Conservation (phyloP, 2,888 invertebrate species). For the Hypomecis punctinalis region DNA sequence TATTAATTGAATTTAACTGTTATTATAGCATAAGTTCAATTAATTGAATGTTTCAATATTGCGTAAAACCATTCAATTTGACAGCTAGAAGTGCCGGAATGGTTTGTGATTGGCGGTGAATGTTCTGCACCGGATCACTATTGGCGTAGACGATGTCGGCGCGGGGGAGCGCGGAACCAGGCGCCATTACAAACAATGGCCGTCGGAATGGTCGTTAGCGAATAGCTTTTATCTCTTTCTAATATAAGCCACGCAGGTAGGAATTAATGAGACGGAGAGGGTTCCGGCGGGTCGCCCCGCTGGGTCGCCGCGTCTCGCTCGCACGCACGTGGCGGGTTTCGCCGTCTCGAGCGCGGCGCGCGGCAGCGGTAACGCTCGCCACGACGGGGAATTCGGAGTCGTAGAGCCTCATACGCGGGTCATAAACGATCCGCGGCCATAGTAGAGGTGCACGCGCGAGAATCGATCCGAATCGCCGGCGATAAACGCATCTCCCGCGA, state of each 20-base stretch:
- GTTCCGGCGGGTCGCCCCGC: conserved; percentile 74
- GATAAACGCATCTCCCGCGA: conserved; percentile 84
- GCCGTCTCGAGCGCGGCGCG: conserved; percentile 81
- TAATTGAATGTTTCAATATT: conserved; percentile 62
- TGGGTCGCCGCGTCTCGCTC: conserved; percentile 65
- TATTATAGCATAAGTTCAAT: conserved; percentile 20
- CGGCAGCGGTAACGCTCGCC: conserved; percentile 84
- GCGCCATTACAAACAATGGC: conserved; percentile 84
- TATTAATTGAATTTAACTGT: neutral
- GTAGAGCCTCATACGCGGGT: conserved; percentile 94
- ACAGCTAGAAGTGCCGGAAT: conserved; percentile 84
- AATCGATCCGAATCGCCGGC: conserved; percentile 85
- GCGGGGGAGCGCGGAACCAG: conserved; percentile 76
- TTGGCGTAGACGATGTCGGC: conserved; percentile 78
- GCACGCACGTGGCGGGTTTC: conserved; percentile 78
- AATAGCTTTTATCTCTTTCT: conserved; percentile 86
- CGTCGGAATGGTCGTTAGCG: conserved; percentile 82
- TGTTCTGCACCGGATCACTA: conserved; percentile 84
- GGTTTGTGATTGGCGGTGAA: conserved; percentile 85
- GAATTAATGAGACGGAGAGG: conserved; percentile 84
- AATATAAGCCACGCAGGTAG: conserved; percentile 83
- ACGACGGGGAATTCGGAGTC: conserved; percentile 92
- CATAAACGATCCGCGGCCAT: conserved; percentile 93
- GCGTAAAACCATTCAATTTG: conserved; percentile 80
- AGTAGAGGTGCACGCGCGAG: conserved; percentile 86